These are phyloP conservation scores for Orientallactaga bullata DNA, from an alignment of 2,113 vertebrate species.

Conservation along the genomic window DNA sequence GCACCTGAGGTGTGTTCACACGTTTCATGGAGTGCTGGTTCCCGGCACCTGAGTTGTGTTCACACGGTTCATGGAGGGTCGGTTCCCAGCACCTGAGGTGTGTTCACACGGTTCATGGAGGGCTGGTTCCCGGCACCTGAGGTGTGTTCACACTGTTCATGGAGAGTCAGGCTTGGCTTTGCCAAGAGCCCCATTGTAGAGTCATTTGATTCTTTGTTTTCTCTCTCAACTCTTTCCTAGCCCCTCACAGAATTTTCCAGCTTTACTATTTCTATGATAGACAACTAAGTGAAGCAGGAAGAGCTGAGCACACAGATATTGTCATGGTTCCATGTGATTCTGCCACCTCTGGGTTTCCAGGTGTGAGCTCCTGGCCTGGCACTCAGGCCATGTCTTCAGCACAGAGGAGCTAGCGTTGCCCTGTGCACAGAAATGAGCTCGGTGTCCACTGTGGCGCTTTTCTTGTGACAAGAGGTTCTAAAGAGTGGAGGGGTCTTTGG, in stretches of 20 bases:
- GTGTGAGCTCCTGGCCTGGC: neutral
- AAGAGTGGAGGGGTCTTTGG: neutral
- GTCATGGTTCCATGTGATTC: too few species aligned
- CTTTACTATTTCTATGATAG: slow-evolving; percentile 13
- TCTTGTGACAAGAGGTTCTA: neutral
- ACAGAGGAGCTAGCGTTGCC: neutral
- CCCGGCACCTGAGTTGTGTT: neutral
- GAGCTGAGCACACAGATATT: neutral
- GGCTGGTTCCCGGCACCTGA: too few species aligned
- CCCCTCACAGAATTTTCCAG: neutral
- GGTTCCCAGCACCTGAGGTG: too few species aligned
- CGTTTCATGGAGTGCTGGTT: too few species aligned
- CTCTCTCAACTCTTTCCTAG: neutral
- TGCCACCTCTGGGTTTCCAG: neutral
- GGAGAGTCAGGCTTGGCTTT: neutral
- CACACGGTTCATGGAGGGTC: too few species aligned
- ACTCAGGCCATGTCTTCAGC: neutral
- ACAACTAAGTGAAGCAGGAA: neutral
- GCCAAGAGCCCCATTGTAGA: neutral
- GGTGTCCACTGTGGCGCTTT: neutral
- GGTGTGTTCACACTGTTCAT: too few species aligned
- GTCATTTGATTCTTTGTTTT: neutral
- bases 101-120: too few species aligned
- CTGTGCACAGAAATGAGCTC: neutral
- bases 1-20: too few species aligned